Evolutionary conservation across 2,888 invertebrate species (phyloP).

Genomic region (Dryobotodes eremita): DNA sequence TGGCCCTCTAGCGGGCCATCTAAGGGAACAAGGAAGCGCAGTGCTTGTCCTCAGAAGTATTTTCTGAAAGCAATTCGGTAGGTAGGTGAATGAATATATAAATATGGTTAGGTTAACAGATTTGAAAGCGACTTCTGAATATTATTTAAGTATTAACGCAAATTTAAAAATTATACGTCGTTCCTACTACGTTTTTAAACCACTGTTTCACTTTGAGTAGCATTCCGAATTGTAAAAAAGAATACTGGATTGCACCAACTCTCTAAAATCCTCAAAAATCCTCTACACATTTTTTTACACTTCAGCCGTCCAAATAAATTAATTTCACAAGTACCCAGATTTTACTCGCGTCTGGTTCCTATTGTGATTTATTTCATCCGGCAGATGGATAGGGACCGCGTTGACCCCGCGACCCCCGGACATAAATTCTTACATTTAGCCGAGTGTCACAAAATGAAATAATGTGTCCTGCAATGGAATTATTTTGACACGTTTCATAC

Average conservation of each 20-base stretch:
- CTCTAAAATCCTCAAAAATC: constrained; percentile 25
- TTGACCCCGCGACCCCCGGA: constrained; percentile 75
- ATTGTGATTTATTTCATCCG: constrained; percentile 76
- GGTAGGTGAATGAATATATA: not conserved
- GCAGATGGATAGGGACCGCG: constrained; percentile 74
- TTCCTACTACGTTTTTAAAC: not conserved
- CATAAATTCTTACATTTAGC: constrained; percentile 84
- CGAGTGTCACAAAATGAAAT: constrained; percentile 75
- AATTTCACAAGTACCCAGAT: constrained; percentile 59
- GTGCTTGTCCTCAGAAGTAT: not conserved
- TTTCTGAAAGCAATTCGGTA: not conserved
- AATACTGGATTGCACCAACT: not conserved
- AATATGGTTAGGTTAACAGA: not conserved
- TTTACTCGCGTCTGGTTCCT: constrained; percentile 64
- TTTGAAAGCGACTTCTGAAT: not conserved
- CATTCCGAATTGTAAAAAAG: not conserved
- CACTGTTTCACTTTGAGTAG: not conserved
- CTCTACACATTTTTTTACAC: constrained; percentile 46
- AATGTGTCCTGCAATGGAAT: constrained; percentile 75
- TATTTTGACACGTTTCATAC: constrained; percentile 79
- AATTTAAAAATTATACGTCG: not conserved
- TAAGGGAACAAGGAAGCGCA: not conserved
- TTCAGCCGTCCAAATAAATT: constrained; percentile 47
- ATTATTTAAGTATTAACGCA: not conserved
- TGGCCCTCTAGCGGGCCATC: no score